Percentiles rank a stretch among this genome's conserved stretches.
Evolutionary conservation across 2,113 vertebrate species (phyloP).

Genomic region (Myotis brandtii): DNA sequence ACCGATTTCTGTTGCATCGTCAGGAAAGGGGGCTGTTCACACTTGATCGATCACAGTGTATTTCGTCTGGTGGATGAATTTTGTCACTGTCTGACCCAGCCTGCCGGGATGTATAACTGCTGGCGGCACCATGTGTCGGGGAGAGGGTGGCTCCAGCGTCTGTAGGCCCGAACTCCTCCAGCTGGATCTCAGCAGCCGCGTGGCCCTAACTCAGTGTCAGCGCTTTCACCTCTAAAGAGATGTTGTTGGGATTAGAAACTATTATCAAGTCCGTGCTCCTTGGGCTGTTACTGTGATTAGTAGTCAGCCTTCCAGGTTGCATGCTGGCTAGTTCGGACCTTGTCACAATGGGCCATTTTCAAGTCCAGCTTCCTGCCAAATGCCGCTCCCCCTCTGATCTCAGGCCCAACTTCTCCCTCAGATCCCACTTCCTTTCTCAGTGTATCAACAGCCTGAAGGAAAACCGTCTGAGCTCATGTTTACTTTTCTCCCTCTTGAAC

Average conservation of each 20-base stretch:
- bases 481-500: neutral
- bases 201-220: neutral
- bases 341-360: neutral
- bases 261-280: neutral
- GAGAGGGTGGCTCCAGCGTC: neutral
- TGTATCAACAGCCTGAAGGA: neutral
- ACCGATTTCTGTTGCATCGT: neutral
- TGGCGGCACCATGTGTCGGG: neutral
- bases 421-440: neutral
- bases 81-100: rapidly evolving
- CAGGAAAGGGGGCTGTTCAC: neutral
- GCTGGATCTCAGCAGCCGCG: neutral
- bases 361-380: neutral
- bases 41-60: rapidly evolving
- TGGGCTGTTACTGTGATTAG: neutral
- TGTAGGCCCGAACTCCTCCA: neutral
- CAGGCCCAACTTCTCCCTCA: neutral
- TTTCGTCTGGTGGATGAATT: neutral
- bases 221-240: neutral
- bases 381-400: neutral
- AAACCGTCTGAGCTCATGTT: neutral
- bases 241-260: neutral
- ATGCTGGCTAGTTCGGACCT: neutral
- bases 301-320: neutral
- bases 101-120: neutral